These are phyloP conservation scores for Drosophila lacteicornis DNA, from an alignment of 1,140 invertebrate genomes.

Conservation along the genomic window DNA sequence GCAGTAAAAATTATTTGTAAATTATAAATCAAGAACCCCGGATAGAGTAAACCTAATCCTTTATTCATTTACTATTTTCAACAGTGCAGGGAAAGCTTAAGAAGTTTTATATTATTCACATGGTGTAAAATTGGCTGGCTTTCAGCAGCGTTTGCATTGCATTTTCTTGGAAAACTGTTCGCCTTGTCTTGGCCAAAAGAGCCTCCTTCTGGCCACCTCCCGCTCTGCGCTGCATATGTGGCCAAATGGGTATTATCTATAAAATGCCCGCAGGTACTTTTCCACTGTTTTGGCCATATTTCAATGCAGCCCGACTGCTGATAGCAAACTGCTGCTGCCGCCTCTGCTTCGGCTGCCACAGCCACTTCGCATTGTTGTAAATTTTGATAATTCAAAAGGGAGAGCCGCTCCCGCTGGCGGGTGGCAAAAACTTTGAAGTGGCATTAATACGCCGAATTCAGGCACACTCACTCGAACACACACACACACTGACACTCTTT, in stretches of 20 bases:
- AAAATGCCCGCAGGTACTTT: conserved; percentile 81
- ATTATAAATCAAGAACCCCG: background rate
- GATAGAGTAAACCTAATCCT: too few relatives aligned
- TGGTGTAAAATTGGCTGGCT: conserved; percentile 63
- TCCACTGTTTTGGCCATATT: conserved; percentile 72
- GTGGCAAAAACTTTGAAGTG: conserved; percentile 66
- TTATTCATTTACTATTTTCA: background rate
- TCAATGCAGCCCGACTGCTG: conserved; percentile 74
- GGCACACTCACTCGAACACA: conserved; percentile 14
- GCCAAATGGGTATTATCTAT: conserved; percentile 76
- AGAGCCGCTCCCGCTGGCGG: background rate
- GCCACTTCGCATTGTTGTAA: conserved; percentile 68
- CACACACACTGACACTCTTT: background rate
- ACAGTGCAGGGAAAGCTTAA: conserved; percentile 21
- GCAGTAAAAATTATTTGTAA: too few relatives aligned
- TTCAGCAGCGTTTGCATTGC: conserved; percentile 49
- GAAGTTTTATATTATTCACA: conserved; percentile 73
- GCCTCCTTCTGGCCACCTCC: background rate
- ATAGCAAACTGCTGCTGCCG: conserved; percentile 62
- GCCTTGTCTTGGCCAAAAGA: conserved; percentile 24
- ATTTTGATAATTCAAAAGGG: conserved; percentile 76
- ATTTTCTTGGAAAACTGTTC: conserved; percentile 63
- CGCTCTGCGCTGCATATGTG: conserved; percentile 22
- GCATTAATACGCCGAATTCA: conserved; percentile 77
- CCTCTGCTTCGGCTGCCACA: conserved; percentile 40